These are phyloP conservation scores for Agrochola circellaris DNA, from an alignment of 2,888 invertebrate genomes.

Conservation along the genomic window DNA sequence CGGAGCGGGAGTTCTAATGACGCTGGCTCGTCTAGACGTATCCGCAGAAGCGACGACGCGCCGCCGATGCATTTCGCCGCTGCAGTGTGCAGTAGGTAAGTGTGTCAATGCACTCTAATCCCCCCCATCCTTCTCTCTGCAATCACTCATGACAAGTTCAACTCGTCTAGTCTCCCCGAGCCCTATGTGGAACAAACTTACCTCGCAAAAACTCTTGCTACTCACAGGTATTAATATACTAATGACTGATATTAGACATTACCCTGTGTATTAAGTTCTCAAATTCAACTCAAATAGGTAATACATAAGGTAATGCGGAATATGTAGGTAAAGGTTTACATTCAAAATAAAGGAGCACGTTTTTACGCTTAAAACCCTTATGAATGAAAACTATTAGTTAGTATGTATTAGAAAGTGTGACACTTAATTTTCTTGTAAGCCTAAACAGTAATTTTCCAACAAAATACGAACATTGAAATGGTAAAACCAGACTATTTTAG, in stretches of 20 bases:
- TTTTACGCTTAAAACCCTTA: not conserved
- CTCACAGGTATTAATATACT: slow-evolving; percentile 34
- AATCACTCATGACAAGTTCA: slow-evolving; percentile 88
- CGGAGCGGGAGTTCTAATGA: slow-evolving; percentile 75
- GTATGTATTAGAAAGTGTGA: slow-evolving; percentile 20
- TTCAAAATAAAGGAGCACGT: not conserved
- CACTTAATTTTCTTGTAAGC: slow-evolving; percentile 19
- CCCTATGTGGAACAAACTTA: slow-evolving; percentile 72
- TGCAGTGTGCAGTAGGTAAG: slow-evolving; percentile 89
- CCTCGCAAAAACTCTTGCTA: slow-evolving; percentile 63
- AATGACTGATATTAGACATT: slow-evolving; percentile 18
- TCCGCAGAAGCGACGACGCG: slow-evolving; percentile 83
- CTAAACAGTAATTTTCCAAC: not conserved
- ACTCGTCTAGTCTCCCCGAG: slow-evolving; percentile 77
- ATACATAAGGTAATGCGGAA: not conserved
- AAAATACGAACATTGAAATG: slow-evolving; percentile 4
- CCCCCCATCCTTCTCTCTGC: slow-evolving; percentile 83
- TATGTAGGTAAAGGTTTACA: not conserved
- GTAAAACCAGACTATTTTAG: not conserved
- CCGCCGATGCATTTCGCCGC: slow-evolving; percentile 86
- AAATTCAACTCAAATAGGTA: not conserved
- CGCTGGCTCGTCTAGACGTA: slow-evolving; percentile 75
- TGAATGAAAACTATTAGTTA: slow-evolving; percentile 2
- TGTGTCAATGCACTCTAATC: slow-evolving; percentile 89
- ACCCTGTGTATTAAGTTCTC: not conserved